Base-by-base conservation (phyloP, 2,113 vertebrate species). In the Pomatostomus ruficeps region DNA sequence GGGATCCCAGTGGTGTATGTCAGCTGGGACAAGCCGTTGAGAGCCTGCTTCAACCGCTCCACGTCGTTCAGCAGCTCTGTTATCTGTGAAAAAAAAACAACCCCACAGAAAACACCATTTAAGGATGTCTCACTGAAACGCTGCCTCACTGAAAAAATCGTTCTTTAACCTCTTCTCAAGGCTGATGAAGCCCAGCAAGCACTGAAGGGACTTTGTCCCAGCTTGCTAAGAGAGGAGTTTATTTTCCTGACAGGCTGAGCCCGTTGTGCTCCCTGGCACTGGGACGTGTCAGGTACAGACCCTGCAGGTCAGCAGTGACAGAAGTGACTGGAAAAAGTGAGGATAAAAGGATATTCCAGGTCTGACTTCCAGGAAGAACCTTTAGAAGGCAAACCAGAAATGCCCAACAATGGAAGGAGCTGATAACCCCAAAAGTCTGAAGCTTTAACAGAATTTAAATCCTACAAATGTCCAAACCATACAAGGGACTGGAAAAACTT, bases 61-160 rank as follows among this genome's bases (percentile, higher is more conserved):
- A 99, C 98, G 4, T 99, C 99, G 11, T 97, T 99, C 78, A 99
- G 98, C 95, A 99, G 97, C 96, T 99, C 99, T 1, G 98, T 98
- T 96, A 99, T 99, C 99, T 99, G 96, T 6, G 18, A 76, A 67
- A 78, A 95, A 55, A 33, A 65, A n/a, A 45, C n/a, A 68, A 11
- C 0, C 3, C 8, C 29, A 58, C 21, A 67, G 54, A 16, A 61
- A 76, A 33, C 14, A 11, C 36, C 61, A 31, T 38, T 74, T 29
- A 43, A 65, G 49, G 42, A 55, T 8, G 12, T 12, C 33, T 68
- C 71, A 17, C 20, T 12, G 4, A 55, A n/a, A n/a, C n/a, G n/a
- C n/a, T n/a, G n/a, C n/a, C n/a, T n/a, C n/a, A n/a, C n/a, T n/a
- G n/a, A n/a, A n/a, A n/a, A 71, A 15, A 10, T 6, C 14, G 20